A percentile compares a stretch with the other conserved stretches of the same genome.
Conservation (phyloP, 2,888 invertebrate genomes). For the Pandemis cinnamomeana region DNA sequence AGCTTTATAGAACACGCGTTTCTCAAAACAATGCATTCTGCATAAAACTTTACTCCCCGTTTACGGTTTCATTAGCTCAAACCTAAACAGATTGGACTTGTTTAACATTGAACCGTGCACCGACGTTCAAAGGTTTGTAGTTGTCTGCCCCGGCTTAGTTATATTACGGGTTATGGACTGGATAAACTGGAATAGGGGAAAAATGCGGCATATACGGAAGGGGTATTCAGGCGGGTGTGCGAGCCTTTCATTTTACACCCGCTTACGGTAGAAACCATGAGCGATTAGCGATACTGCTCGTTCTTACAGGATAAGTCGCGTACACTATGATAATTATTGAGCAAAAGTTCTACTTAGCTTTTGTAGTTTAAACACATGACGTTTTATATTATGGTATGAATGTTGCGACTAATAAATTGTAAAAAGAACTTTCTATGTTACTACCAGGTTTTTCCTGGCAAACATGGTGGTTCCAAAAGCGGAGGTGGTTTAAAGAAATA, state of each 20-base stretch:
- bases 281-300: not conserved
- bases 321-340: too few relatives aligned
- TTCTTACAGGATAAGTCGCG: too few relatives aligned
- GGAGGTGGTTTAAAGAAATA: too few relatives aligned
- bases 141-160: constrained; percentile 4
- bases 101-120: not conserved
- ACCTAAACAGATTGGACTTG: not conserved
- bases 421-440: too few relatives aligned
- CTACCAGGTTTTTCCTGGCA: too few relatives aligned
- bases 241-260: constrained; percentile 4
- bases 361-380: too few relatives aligned
- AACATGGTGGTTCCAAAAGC: too few relatives aligned
- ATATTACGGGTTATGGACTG: not conserved
- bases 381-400: too few relatives aligned
- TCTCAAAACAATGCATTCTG: not conserved
- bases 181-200: constrained; percentile 15
- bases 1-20: not conserved
- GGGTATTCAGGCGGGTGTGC: constrained; percentile 15
- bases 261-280: not conserved
- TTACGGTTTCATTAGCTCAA: constrained; percentile 8
- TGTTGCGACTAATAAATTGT: too few relatives aligned
- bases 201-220: constrained; percentile 15
- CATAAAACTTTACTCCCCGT: not conserved
- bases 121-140: not conserved
- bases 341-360: too few relatives aligned